Evolutionary conservation across 1,140 invertebrate species (phyloP), one percentile per base, ranked within the genome.

Genomic region (Drosophila takahashii): DNA sequence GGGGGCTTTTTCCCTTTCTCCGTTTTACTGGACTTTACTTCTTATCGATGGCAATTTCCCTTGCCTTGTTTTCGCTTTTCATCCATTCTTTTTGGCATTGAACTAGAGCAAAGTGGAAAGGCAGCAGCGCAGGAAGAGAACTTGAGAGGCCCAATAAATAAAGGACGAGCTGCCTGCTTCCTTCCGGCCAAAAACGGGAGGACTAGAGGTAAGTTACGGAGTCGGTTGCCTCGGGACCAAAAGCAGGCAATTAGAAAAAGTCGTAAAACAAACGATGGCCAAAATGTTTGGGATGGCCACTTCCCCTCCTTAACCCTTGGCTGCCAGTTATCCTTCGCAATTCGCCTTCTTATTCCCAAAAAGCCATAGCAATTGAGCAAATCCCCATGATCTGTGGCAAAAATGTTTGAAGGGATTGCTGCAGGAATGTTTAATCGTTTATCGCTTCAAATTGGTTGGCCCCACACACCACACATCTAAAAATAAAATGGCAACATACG

Each of bases 241-340:
- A n/a, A 71, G 39, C 48, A 18, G 62, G 76, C 76, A 83, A 83
- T 83, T 83, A 84, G 76, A 83, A 79, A 71, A 22, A 61, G 80
- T 83, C 79, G 60, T 84, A 79, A 83, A 75, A 60, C 76, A 76
- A 84, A 84, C 75, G 67, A 75, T 65, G 56, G 36, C 66, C 67
- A 66, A 81, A 77, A 70, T n/a, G n/a, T n/a, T n/a, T n/a, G n/a
- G n/a, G n/a, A n/a, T n/a, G n/a, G n/a, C n/a, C n/a, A n/a, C n/a
- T n/a, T n/a, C n/a, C n/a, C 16, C 22, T 22, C 16, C 42, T 22
- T 29, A 48, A 48, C 45, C 47, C 47, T 29, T 29, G 26, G 26
- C 8, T 16, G 4, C 18, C 29, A 7, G 13, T 32, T 9, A 6
- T 37, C 8, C 8, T 7, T 0, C 32, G 26, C 0, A 11, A 27